These are phyloP conservation scores for Mellivora capensis DNA, from an alignment of 2,113 vertebrate genomes.

Conservation along the genomic window DNA sequence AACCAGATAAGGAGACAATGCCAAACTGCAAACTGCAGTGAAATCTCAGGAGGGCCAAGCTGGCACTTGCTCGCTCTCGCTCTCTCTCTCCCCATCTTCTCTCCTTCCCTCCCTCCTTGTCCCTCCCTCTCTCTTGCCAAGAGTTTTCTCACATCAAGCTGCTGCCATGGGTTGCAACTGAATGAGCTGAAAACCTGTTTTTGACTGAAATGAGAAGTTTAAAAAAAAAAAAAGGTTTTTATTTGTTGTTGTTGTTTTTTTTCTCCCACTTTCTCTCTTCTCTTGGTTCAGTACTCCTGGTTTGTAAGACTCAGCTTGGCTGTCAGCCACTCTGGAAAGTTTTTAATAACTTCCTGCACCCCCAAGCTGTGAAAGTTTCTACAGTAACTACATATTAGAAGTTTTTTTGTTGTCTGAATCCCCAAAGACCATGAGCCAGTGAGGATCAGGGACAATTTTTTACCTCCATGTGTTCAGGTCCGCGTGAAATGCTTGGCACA, in stretches of 20 bases:
- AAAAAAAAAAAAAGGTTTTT: not conserved
- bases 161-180: not conserved
- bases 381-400: not conserved
- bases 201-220: not conserved
- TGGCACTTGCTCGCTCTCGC: not conserved
- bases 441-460: not conserved
- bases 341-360: not conserved
- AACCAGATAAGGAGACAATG: conserved; percentile 44
- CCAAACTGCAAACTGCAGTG: not conserved
- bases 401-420: not conserved
- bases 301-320: not conserved
- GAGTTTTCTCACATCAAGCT: conserved; percentile 28
- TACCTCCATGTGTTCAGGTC: not conserved
- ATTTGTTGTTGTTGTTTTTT: not conserved
- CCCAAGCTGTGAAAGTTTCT: not conserved
- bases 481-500: not conserved
- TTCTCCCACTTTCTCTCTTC: not conserved
- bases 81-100: too few relatives aligned
- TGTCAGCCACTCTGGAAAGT: not conserved
- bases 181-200: conserved; percentile 18
- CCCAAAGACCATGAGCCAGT: not conserved
- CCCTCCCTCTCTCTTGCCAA: not conserved
- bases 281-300: not conserved
- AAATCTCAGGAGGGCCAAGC: not conserved
- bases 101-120: not conserved